Evolutionary conservation across 2,888 invertebrate species (phyloP).

Genomic region (Epistrophe grossulariae): DNA sequence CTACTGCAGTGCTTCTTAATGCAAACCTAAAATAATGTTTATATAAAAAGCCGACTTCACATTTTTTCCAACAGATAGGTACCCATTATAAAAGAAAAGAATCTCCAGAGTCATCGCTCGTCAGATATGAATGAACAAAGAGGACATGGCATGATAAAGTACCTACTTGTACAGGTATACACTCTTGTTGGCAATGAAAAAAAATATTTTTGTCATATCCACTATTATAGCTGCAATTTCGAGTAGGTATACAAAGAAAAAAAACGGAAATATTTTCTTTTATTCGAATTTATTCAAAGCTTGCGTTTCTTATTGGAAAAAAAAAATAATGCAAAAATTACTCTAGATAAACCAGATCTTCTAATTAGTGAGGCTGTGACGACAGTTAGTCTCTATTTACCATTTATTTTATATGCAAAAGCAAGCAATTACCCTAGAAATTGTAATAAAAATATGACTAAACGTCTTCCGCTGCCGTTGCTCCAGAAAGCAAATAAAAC

Average conservation of each 20-base stretch:
- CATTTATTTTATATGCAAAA: slow-evolving; percentile 48
- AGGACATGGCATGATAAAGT: slow-evolving; percentile 41
- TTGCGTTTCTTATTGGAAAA: slow-evolving; percentile 13
- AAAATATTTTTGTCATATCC: not conserved
- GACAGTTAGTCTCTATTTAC: slow-evolving; percentile 3
- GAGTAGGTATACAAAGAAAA: slow-evolving; percentile 4
- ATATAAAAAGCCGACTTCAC: not conserved
- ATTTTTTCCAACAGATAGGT: slow-evolving; percentile 1
- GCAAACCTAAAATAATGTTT: not conserved
- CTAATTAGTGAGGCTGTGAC: not conserved
- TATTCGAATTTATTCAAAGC: not conserved
- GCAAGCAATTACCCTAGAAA: slow-evolving; percentile 46
- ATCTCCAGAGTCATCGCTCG: slow-evolving; percentile 35
- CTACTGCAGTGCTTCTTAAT: slow-evolving; percentile 17
- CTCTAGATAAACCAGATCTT: slow-evolving; percentile 4
- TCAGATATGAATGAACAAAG: slow-evolving; percentile 30
- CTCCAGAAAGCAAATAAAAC: slow-evolving; percentile 42
- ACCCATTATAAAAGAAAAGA: slow-evolving; percentile 26
- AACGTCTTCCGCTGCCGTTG: slow-evolving; percentile 48
- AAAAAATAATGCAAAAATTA: not conserved
- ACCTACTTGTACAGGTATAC: slow-evolving; percentile 2
- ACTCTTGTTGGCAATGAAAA: not conserved
- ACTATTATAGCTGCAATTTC: not conserved
- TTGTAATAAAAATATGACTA: slow-evolving; percentile 59
- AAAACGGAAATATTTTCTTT: not conserved